Percentiles rank a stretch among this genome's conserved stretches.
These are phyloP conservation scores for Papio anubis DNA, from an alignment of 2,113 vertebrate species.

Conservation along the genomic window DNA sequence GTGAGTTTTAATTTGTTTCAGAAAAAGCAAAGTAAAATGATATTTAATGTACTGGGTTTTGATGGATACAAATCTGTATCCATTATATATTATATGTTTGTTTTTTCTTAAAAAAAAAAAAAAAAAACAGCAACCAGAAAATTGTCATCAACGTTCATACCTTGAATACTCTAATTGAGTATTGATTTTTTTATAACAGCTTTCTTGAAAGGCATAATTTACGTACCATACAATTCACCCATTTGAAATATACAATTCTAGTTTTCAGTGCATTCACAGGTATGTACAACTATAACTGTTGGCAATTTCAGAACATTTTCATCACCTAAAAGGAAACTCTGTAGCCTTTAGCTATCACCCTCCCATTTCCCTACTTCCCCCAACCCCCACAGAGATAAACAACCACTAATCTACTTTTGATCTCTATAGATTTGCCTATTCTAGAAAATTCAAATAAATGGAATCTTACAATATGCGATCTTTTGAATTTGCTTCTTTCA, in stretches of 20 bases:
- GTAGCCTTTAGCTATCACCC: background rate
- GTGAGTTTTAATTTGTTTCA: background rate
- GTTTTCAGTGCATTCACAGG: background rate
- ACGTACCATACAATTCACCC: background rate
- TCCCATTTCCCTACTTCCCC: background rate
- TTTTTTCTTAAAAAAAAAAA: background rate
- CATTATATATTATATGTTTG: background rate
- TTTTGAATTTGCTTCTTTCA: background rate
- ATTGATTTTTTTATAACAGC: background rate
- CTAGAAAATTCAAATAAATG: background rate
- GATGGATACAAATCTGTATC: background rate
- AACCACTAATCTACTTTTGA: background rate
- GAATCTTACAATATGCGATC: background rate
- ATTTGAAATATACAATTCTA: background rate
- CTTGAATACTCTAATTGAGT: background rate
- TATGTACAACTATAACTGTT: background rate
- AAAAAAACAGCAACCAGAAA: background rate
- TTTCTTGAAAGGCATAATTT: background rate
- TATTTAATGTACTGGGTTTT: background rate
- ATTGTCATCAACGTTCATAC: background rate
- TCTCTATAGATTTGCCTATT: background rate
- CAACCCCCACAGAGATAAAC: background rate
- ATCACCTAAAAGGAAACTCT: background rate
- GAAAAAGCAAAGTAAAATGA: slow-evolving; percentile 6
- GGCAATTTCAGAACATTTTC: background rate